A percentile compares a stretch with the other conserved stretches of the same genome.
Conservation (phyloP, 2,113 vertebrate genomes). For the Campylomormyrus numenius region DNA sequence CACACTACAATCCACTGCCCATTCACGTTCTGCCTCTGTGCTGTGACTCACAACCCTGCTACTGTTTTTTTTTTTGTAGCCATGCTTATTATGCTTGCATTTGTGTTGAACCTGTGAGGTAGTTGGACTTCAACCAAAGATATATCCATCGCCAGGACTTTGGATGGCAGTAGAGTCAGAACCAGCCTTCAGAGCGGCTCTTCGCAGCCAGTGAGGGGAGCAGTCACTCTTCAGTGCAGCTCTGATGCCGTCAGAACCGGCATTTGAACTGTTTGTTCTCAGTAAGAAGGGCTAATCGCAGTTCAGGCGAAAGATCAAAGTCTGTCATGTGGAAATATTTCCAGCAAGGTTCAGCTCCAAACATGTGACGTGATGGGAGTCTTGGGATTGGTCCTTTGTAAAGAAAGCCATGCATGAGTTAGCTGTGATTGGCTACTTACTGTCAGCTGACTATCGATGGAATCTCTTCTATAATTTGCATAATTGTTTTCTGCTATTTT, state of each 20-base stretch:
- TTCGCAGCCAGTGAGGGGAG: background rate
- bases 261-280: background rate
- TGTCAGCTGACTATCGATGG: background rate
- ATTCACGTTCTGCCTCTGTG: background rate
- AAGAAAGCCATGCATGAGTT: background rate
- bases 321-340: background rate
- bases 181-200: background rate
- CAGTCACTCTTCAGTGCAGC: background rate
- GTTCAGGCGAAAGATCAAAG: background rate
- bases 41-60: background rate
- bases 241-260: background rate
- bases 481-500: slow-evolving; percentile 7
- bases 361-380: background rate
- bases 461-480: background rate
- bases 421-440: background rate
- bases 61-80: background rate
- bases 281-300: background rate
- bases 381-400: background rate
- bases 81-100: background rate
- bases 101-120: background rate
- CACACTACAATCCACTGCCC: background rate
- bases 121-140: background rate
- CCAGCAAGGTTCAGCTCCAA: background rate
- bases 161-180: background rate
- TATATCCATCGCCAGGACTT: background rate